Evolutionary conservation across 1,140 invertebrate genomes (phyloP).

Genomic region (Drosophila subobscura): DNA sequence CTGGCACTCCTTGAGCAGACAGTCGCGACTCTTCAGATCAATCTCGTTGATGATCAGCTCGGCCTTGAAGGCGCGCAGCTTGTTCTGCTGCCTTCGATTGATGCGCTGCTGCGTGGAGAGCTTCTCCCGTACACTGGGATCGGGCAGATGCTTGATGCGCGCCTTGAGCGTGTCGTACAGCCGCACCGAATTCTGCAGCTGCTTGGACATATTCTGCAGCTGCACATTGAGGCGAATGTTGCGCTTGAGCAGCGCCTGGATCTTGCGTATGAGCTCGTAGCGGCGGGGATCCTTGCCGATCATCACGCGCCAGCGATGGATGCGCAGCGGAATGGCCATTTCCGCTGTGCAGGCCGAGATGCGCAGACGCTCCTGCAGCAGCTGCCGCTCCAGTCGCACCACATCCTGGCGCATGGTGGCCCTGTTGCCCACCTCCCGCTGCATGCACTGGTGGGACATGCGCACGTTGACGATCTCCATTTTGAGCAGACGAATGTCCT

Average conservation of each 20-base stretch:
- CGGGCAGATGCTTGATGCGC: slow-evolving; percentile 19
- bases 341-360: slow-evolving; percentile 90
- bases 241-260: slow-evolving; percentile 87
- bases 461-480: slow-evolving; percentile 89
- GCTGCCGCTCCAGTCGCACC: slow-evolving; percentile 89
- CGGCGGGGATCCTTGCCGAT: slow-evolving; percentile 88
- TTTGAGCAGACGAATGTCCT: slow-evolving; percentile 90
- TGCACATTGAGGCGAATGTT: slow-evolving; percentile 44
- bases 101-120: slow-evolving; percentile 53
- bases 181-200: slow-evolving; percentile 11
- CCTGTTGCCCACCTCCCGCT: slow-evolving; percentile 86
- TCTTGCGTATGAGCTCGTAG: slow-evolving; percentile 87
- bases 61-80: slow-evolving; percentile 56
- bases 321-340: slow-evolving; percentile 90
- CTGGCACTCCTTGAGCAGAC: slow-evolving; percentile 58
- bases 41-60: slow-evolving; percentile 72
- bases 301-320: slow-evolving; percentile 90
- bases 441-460: slow-evolving; percentile 86
- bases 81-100: slow-evolving; percentile 44
- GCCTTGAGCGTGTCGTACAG: slow-evolving; percentile 39
- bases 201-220: slow-evolving; percentile 19
- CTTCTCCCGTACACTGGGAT: slow-evolving; percentile 16
- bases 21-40: slow-evolving; percentile 62
- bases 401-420: slow-evolving; percentile 87
- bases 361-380: slow-evolving; percentile 88